Evolutionary conservation across 2,113 vertebrate species (phyloP), one percentile per base, ranked within the genome.

Genomic region (Rana temporaria): DNA sequence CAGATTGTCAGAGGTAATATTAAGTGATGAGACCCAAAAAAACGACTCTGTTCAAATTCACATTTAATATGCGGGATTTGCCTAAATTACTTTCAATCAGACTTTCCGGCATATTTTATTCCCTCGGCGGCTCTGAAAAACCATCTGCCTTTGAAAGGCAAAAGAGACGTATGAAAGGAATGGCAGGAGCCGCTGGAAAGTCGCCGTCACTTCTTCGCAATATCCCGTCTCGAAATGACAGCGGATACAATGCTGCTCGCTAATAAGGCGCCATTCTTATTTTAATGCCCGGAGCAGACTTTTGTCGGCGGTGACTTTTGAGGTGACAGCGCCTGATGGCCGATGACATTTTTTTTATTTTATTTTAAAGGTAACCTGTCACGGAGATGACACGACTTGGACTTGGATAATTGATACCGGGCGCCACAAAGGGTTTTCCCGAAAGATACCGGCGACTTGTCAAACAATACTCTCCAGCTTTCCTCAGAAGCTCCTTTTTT

Each of bases 11-110:
- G 18, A 78, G 81, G 38, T 24, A 84, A 83, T 48, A 65, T 24
- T 66, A 60, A 34, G 5, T 81, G 79, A 64, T 48, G 70, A 77
- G 19, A 86, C 85, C 65, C n/a, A n/a, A n/a, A 48, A 81, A 48
- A 84, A 64, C 30, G 78, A 79, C 6, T 67, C 22, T 24, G 83
- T 84, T 80, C 53, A 81, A 12, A 83, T 56, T 26, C 78, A 85
- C 75, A 85, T 26, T 63, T 53, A 73, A 30, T 60, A 11, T 2
- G 11, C 17, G 70, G 80, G 0, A 0, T 84, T 85, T 83, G 48
- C n/a, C 30, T 24, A 85, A 1, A 6, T 81, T 67, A 85, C 84
- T 84, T 82, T 84, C 57, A 84, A 64, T 72, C 68, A 26, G 63
- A 78, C 70, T 77, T 18, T 48, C 26, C 57, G 30, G 48, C 30